A percentile compares a stretch with the other conserved stretches of the same genome.
Conservation (phyloP, 1,140 invertebrate species). For the Zaprionus camerounensis region DNA sequence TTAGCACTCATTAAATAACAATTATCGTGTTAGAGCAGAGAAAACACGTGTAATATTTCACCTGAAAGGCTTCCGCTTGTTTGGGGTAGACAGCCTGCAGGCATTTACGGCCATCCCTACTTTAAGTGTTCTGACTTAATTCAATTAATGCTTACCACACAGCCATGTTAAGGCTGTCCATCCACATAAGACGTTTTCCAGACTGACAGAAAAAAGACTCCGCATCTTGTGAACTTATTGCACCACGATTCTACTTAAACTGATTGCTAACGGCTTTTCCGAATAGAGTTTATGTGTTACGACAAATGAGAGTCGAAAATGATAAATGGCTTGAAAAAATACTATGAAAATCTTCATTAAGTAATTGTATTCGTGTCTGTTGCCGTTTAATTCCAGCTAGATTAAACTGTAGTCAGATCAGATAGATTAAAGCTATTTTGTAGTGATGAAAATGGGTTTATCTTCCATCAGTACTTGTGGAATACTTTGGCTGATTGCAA, state of each 20-base stretch:
- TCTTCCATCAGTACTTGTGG: neutral
- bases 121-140: neutral
- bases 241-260: neutral
- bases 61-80: neutral
- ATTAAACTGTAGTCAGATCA: neutral
- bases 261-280: neutral
- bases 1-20: slow-evolving; percentile 5
- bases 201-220: neutral
- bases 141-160: neutral
- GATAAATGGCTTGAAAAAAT: neutral
- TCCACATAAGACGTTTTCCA: neutral
- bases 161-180: neutral
- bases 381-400: neutral
- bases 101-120: neutral
- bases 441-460: neutral
- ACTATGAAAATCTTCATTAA: neutral
- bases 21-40: neutral
- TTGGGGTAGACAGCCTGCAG: neutral
- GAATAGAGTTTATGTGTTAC: neutral
- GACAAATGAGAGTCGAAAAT: neutral
- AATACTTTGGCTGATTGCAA: neutral
- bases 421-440: neutral
- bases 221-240: neutral
- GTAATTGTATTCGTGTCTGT: neutral
- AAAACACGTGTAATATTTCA: neutral